A percentile compares a stretch with the other conserved stretches of the same genome.
Conservation (phyloP, 2,113 vertebrate species). For the Stigmatopora nigra region DNA sequence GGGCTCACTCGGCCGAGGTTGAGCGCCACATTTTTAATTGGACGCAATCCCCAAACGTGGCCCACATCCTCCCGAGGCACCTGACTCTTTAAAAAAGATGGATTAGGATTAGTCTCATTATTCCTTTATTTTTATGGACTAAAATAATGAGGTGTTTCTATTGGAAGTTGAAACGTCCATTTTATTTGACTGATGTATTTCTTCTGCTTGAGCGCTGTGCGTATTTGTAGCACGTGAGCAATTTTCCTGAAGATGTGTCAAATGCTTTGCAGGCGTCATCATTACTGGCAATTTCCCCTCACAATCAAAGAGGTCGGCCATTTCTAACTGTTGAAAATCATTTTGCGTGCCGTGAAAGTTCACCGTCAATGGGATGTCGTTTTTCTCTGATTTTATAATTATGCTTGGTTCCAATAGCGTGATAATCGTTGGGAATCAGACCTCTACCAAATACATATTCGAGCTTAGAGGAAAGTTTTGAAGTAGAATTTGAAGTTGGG, state of each 20-base stretch:
- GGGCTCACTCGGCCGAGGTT: slow-evolving; percentile 25
- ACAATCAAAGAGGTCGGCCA: slow-evolving; percentile 30
- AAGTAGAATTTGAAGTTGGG: background rate
- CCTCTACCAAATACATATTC: background rate
- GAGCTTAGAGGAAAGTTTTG: background rate
- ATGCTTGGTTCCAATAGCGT: background rate
- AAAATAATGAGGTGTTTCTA: slow-evolving; percentile 58
- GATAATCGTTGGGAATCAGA: background rate
- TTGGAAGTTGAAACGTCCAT: slow-evolving; percentile 38
- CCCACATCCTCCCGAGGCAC: slow-evolving; percentile 41
- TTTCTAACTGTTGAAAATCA: slow-evolving; percentile 49
- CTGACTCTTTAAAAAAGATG: slow-evolving; percentile 36
- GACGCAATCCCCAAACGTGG: slow-evolving; percentile 55
- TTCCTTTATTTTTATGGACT: slow-evolving; percentile 28
- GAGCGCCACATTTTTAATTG: slow-evolving; percentile 58
- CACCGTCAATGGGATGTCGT: slow-evolving; percentile 10
- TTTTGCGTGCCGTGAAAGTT: slow-evolving; percentile 53
- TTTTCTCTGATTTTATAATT: background rate
- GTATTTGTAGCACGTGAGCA: slow-evolving; percentile 41
- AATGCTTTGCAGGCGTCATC: slow-evolving; percentile 29
- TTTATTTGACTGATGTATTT: background rate
- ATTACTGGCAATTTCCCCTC: slow-evolving; percentile 59
- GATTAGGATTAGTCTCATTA: slow-evolving; percentile 56
- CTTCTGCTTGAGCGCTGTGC: background rate
- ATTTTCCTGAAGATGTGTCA: slow-evolving; percentile 45